A percentile compares a stretch with the other conserved stretches of the same genome.
These are phyloP conservation scores for Acanthochromis polyacanthus DNA, from an alignment of 2,113 vertebrate species.

Conservation along the genomic window DNA sequence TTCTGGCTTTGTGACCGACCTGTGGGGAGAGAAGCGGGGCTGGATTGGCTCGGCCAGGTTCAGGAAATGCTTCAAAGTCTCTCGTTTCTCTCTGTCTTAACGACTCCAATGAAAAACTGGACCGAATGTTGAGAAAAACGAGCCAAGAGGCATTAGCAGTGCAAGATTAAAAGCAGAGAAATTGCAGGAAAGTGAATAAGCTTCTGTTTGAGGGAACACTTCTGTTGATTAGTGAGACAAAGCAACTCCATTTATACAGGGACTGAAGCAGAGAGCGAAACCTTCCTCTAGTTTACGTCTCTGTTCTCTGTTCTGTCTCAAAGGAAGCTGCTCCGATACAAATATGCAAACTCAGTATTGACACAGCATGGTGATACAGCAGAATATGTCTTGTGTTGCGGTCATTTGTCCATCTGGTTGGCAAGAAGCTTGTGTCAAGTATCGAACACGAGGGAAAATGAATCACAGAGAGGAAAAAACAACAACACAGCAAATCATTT, in stretches of 20 bases:
- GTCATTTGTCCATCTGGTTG: conserved; percentile 30
- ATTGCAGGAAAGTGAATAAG: background rate
- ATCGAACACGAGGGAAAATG: conserved; percentile 34
- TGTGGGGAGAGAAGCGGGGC: conserved; percentile 54
- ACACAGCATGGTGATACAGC: conserved; percentile 26
- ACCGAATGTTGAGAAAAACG: conserved; percentile 29
- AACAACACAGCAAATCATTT: background rate
- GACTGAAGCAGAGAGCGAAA: background rate
- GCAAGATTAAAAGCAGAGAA: background rate
- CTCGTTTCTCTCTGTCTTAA: conserved; percentile 38
- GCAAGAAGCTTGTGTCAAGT: conserved; percentile 13
- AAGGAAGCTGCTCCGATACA: conserved; percentile 29
- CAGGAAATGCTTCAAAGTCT: conserved; percentile 57
- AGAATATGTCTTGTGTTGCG: background rate
- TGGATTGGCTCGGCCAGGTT: conserved; percentile 15
- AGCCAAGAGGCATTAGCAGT: conserved; percentile 34
- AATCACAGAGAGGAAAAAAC: background rate
- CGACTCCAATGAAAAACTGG: conserved; percentile 37
- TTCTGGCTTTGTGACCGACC: conserved; percentile 54
- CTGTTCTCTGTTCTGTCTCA: conserved; percentile 22
- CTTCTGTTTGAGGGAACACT: conserved; percentile 9
- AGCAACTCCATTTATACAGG: conserved; percentile 3
- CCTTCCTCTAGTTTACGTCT: background rate
- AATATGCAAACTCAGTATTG: conserved; percentile 29
- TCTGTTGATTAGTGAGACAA: background rate